Conservation (phyloP, 2,797 vertebrate genomes). For the Bucorvus abyssinicus region DNA sequence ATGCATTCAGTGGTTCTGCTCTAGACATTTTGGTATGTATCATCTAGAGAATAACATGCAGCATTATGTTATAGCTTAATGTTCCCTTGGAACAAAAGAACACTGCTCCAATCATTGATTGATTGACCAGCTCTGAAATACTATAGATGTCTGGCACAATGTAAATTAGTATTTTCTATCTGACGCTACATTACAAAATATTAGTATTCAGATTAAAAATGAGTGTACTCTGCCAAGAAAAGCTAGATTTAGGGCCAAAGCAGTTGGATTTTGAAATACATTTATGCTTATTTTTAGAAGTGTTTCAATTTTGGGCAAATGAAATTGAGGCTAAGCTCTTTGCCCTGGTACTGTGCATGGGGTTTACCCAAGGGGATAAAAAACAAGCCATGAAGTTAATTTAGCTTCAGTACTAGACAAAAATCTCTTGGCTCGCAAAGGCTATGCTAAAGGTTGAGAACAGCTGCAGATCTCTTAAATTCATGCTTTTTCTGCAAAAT, state of each 20-base stretch:
- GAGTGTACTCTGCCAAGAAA: constrained; percentile 49
- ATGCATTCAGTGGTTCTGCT: not conserved
- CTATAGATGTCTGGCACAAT: not conserved
- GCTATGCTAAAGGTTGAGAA: constrained; percentile 72
- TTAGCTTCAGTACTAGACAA: constrained; percentile 69
- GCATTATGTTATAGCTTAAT: not conserved
- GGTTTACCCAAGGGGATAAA: constrained; percentile 58
- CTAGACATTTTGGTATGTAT: not conserved
- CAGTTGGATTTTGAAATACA: constrained; percentile 61
- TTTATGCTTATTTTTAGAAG: constrained; percentile 55
- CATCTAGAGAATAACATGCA: constrained; percentile 25
- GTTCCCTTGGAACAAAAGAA: not conserved
- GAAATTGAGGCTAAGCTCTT: constrained; percentile 48
- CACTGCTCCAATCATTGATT: not conserved
- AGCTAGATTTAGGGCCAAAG: constrained; percentile 55
- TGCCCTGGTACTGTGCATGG: not conserved
- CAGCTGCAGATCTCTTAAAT: constrained; percentile 74
- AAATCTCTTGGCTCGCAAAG: constrained; percentile 70
- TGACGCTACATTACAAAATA: constrained; percentile 61
- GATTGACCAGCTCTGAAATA: constrained; percentile 23
- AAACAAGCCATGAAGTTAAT: constrained; percentile 68
- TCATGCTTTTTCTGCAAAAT: constrained; percentile 71
- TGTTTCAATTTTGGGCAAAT: constrained; percentile 66
- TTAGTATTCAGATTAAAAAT: constrained; percentile 69
- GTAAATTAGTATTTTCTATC: constrained; percentile 54